Evolutionary conservation across 2,797 vertebrate genomes (phyloP).

Genomic region (Smutsia gigantea): DNA sequence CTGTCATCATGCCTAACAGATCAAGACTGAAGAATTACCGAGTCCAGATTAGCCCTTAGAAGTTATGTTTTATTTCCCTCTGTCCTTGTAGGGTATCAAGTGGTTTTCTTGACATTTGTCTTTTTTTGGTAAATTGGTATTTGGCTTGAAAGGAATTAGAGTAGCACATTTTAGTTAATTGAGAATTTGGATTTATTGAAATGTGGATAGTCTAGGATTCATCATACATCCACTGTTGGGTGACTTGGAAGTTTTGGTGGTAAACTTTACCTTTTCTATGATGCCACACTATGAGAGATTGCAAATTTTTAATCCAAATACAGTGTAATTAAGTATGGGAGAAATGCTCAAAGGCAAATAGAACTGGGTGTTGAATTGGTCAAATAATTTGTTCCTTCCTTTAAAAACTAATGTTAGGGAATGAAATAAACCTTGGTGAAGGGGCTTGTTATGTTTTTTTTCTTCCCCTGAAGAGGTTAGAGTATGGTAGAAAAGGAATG

Average conservation of each 20-base stretch:
- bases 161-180: conserved; percentile 52
- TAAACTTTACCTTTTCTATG: conserved; percentile 18
- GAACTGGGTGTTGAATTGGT: conserved; percentile 49
- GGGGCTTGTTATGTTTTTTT: neutral
- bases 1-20: neutral
- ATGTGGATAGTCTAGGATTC: neutral
- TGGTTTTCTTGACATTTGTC: conserved; percentile 54
- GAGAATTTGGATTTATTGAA: conserved; percentile 40
- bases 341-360: neutral
- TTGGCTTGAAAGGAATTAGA: conserved; percentile 2
- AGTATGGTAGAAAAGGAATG: neutral
- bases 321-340: conserved; percentile 1
- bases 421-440: conserved; percentile 55
- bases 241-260: neutral
- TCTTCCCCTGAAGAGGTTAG: neutral
- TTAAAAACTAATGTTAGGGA: conserved; percentile 34
- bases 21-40: conserved; percentile 18
- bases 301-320: conserved; percentile 45
- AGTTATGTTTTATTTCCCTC: conserved; percentile 46
- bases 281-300: conserved; percentile 8
- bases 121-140: neutral
- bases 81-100: neutral
- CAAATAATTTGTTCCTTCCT: conserved; percentile 25
- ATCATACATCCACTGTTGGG: neutral
- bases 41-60: neutral